Evolutionary conservation across 92 coral and sea anemone species (phyloP), one percentile per base, ranked within the genome.

Genomic region (Parazoanthus darwini): DNA sequence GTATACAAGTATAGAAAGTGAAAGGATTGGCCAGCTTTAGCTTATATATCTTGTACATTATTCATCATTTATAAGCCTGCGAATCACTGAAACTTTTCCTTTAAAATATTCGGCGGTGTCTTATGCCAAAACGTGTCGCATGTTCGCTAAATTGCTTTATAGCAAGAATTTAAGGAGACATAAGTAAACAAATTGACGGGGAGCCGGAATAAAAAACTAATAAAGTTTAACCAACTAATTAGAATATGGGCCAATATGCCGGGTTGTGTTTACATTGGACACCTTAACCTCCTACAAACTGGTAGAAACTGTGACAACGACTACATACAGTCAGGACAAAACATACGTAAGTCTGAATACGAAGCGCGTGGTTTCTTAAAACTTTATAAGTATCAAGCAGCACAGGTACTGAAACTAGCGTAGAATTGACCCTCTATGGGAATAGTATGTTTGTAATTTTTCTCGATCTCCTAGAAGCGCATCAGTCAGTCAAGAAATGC

Each of bases 201-300:
- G 84, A 88, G 89, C 89, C 94, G 96, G 96, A 95, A 93, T 95
- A 85, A 51, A 59, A 88, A 85, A 86, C 93, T 95, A 94, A 92
- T 93, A 88, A 89, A 92, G 94, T 93, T 95, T 95, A 93, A 93
- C 94, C 93, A 93, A 93, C 93, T 95, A 92, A 95, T 95, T 93
- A 95, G 87, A 89, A 83, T 90, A 90, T 92, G 93, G 92, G 89
- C 88, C 93, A 93, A 93, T 92, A 92, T 90, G 96, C 86, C 89
- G 82, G 72, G 73, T 70, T 67, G 7, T 95, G 90, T 95, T 95
- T 90, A 87, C 98, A 72, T 70, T 46, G 68, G 88, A 79, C 96
- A 90, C 91, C 89, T 87, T 93, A 90, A 68, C 91, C 74, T 70
- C 74, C 65, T 84, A 46, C 15, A 84, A 70, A 70, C 78, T 46